Evolutionary conservation across 2,797 vertebrate species (phyloP), one percentile per base, ranked within the genome.

Genomic region (Crax fasciolata): DNA sequence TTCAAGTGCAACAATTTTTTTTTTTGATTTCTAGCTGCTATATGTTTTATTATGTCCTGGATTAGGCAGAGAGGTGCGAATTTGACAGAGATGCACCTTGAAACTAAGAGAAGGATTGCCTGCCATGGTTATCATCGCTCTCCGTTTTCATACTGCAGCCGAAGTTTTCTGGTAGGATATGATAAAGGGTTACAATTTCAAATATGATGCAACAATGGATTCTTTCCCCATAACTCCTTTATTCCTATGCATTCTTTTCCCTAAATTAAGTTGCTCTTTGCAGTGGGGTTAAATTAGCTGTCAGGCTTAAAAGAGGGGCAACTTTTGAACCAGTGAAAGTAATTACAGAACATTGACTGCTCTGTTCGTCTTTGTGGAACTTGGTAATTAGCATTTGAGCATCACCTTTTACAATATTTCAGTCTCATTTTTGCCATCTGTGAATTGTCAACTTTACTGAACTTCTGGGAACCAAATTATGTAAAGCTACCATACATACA

Each of bases 221-320:
- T 86, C 73, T 38, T 78, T 48, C 10, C n/a, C 24, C 4, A 0
- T 30, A 30, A 15, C 16, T 73, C 8, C 39, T 65, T 5, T 3
- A 44, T 87, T 94, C 54, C 30, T 5, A 66, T 87, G 48, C 8
- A 21, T 85, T 89, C 43, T 80, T 81, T 79, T 84, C 54, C 54
- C 24, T 67, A 65, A 72, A 63, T 43, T 28, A 76, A 54, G 25
- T 70, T 74, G 3, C 9, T 83, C 32, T 71, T 73, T 87, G 52
- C 30, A 17, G 4, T 4, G 4, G 61, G 30, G 18, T 65, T 55
- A 77, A 59, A 18, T 59, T 57, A 32, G 13, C 6, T 54, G 3
- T 66, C 20, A 35, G 20, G 24, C 54, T 84, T 83, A 48, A 51
- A 70, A 75, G 27, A 57, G 68, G 32, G 48, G 18, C 13, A 14